A percentile compares a stretch with the other conserved stretches of the same genome.
Evolutionary conservation across 2,888 invertebrate genomes (phyloP).

Genomic region (Habrosyne pyritoides): DNA sequence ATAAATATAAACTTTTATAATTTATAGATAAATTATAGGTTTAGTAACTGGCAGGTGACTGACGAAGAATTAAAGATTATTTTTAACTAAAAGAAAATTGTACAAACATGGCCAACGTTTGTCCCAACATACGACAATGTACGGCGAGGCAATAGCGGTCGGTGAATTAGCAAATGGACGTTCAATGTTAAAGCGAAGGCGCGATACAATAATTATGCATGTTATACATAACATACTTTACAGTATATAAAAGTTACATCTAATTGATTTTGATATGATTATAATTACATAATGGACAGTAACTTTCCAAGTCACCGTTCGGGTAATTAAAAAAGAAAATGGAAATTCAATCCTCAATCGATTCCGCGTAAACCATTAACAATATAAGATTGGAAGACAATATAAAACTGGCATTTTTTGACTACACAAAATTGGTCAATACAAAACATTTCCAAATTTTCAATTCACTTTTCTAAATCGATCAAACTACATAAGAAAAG

Average conservation of each 20-base stretch:
- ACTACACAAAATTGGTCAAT: slow-evolving; percentile 54
- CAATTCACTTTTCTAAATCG: neutral
- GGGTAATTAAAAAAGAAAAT: neutral
- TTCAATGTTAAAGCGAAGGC: neutral
- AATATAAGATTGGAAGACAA: slow-evolving; percentile 46
- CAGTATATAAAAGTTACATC: neutral
- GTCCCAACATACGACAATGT: slow-evolving; percentile 18
- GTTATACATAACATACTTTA: neutral
- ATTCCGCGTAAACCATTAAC: neutral
- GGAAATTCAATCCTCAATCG: neutral
- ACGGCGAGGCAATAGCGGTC: slow-evolving; percentile 44
- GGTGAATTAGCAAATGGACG: slow-evolving; percentile 48
- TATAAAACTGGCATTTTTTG: slow-evolving; percentile 19
- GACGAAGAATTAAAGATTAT: no score
- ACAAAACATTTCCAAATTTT: slow-evolving; percentile 2
- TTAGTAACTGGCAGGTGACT: no score
- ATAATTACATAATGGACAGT: slow-evolving; percentile 23
- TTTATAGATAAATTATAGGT: no score
- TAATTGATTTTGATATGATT: slow-evolving; percentile 27
- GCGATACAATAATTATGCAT: neutral
- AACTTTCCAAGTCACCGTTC: neutral
- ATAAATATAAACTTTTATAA: no score
- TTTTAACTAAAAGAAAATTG: no score
- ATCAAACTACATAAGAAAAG: neutral
- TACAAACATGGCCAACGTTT: slow-evolving; percentile 32